Evolutionary conservation across 2,113 vertebrate genomes (phyloP), one percentile per base, ranked within the genome.

Genomic region (Rhabdornis inornatus): DNA sequence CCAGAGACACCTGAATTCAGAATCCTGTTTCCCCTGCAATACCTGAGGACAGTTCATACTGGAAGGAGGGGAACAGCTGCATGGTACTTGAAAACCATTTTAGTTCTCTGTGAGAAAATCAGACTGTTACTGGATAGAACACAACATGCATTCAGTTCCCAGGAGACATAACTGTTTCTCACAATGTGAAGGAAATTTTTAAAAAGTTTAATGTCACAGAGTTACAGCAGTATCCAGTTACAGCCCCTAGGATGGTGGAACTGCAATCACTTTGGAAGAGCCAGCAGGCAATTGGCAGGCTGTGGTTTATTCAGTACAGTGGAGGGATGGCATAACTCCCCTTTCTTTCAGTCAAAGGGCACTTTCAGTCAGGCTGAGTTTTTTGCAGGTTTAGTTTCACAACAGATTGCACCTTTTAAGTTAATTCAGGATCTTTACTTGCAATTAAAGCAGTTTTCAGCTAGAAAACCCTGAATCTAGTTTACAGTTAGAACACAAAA

Each of bases 41-140:
- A 75, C 72, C 69, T 19, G 44, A 82, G 49, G 55, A 33, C 15
- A 53, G 40, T 16, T 71, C 69, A 35, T 3, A 13, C 37, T 44
- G 69, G 49, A 55, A 88, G 55, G 28, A 94, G 15, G 11, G 35
- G 52, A 90, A 78, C 60, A 92, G 80, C 83, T 89, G 89, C 83
- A 53, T 17, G 25, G 11, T 15, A 45, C 42, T 45, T 55, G 30
- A 69, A 94, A 93, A 83, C 7, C 49, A 31, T 47, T 66, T 75
- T 31, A 87, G 45, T 35, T 59, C n/a, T 91, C 20, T 3, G 6
- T 78, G 61, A 91, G 44, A 82, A 64, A 68, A 66, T 64, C 72
- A 91, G 72, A 61, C 65, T 84, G 87, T 44, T 86, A 45, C 31
- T 0, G 0, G 40, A 75, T 23, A 89, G 31, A 94, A 87, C 19